Percentiles rank a stretch among this genome's conserved stretches.
Conservation (phyloP, 2,113 vertebrate species). For the Sialia sialis region DNA sequence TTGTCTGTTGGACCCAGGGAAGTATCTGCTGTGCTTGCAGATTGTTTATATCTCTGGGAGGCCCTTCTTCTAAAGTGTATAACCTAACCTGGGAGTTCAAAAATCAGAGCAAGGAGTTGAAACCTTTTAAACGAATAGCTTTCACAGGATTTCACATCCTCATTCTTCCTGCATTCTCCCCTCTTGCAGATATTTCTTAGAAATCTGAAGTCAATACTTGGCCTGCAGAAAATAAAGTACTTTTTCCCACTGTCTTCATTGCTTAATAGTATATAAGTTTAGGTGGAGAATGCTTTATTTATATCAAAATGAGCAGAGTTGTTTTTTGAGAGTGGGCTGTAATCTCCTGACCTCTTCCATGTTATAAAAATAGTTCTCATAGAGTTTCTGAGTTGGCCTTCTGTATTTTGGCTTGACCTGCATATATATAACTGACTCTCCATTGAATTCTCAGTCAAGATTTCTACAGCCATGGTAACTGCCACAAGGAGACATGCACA, state of each 20-base stretch:
- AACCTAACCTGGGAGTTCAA: background rate
- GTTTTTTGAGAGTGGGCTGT: background rate
- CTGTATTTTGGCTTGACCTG: conserved; percentile 31
- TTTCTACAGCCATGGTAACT: conserved; percentile 48
- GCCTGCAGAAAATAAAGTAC: background rate
- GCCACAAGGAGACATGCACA: conserved; percentile 16
- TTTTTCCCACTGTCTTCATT: background rate
- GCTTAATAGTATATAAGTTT: background rate
- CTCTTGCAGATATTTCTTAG: background rate
- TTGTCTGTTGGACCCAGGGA: background rate
- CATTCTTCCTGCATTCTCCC: background rate
- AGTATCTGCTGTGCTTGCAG: background rate
- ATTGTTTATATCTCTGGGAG: background rate
- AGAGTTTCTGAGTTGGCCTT: background rate
- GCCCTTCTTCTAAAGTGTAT: background rate
- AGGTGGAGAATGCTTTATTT: background rate
- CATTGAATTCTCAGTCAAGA: conserved; percentile 30
- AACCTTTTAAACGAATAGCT: background rate
- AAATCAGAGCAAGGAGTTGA: background rate
- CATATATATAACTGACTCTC: conserved; percentile 57
- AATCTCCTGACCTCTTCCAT: background rate
- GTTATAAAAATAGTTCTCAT: background rate
- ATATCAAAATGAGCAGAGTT: background rate
- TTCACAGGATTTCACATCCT: background rate
- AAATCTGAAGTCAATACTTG: background rate